Evolutionary conservation across 2,113 vertebrate species (phyloP).

Genomic region (Dipodomys spectabilis): DNA sequence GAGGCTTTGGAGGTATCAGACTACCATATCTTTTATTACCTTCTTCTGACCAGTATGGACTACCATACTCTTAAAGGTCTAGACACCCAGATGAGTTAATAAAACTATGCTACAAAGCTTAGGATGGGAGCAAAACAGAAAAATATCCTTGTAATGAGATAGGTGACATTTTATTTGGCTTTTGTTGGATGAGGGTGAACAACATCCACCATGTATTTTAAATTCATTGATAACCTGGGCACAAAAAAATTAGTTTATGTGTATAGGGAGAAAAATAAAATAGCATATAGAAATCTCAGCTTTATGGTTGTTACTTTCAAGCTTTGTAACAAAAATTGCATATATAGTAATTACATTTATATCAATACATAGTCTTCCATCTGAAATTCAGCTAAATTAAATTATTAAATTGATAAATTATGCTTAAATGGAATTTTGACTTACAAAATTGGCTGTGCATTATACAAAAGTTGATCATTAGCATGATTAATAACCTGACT

Average conservation of each 20-base stretch:
- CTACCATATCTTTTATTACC: no score
- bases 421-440: constrained; percentile 19
- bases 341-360: constrained; percentile 46
- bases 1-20: no score
- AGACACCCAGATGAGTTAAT: not conserved
- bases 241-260: constrained; percentile 34
- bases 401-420: constrained; percentile 47
- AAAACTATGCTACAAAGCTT: constrained; percentile 3
- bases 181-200: not conserved
- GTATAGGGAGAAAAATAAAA: not conserved
- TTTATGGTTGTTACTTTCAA: not conserved
- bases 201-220: not conserved
- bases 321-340: constrained; percentile 22
- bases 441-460: constrained; percentile 1
- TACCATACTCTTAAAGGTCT: not conserved
- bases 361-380: not conserved
- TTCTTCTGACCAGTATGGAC: not conserved
- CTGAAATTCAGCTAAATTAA: constrained; percentile 51
- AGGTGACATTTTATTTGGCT: not conserved
- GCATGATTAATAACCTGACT: constrained; percentile 9
- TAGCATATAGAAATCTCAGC: not conserved
- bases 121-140: not conserved
- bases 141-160: constrained; percentile 3
- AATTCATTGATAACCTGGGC: constrained; percentile 4
- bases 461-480: constrained; percentile 19